phyloP scores from a whole-genome alignment of 2,113 vertebrate species.

The Cyprinodon variegatus region DNA sequence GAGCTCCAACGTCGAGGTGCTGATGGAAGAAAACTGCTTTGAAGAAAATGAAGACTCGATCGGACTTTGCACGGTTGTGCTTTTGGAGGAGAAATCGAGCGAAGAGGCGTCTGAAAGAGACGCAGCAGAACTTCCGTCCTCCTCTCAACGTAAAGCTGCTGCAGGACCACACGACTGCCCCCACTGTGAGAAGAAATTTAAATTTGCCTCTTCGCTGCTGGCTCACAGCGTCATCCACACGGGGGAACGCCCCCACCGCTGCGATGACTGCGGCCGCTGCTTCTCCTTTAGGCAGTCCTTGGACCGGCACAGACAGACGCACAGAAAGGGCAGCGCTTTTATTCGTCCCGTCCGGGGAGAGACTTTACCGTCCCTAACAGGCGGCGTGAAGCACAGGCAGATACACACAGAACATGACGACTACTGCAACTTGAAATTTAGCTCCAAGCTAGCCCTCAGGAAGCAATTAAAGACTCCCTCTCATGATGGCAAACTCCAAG shows the following conservation, averaged over 20 bases:
- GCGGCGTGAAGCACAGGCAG: constrained; percentile 50
- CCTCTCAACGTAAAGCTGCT: not conserved
- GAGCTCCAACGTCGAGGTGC: constrained; percentile 18
- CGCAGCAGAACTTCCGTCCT: not conserved
- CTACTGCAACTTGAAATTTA: constrained; percentile 51
- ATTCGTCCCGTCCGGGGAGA: constrained; percentile 46
- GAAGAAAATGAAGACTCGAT: constrained; percentile 11
- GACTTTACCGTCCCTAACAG: constrained; percentile 40
- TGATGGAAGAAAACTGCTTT: constrained; percentile 27
- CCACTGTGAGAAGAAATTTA: constrained; percentile 82
- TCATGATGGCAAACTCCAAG: constrained; percentile 2
- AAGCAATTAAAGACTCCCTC: constrained; percentile 64
- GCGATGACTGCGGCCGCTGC: constrained; percentile 64
- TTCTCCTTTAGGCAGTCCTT: constrained; percentile 77
- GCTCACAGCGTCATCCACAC: constrained; percentile 81
- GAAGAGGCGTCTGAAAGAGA: constrained; percentile 4
- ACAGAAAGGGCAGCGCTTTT: constrained; percentile 41
- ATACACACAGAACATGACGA: constrained; percentile 29
- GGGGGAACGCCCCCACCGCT: constrained; percentile 74
- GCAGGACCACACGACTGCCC: constrained; percentile 68
- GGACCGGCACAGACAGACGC: constrained; percentile 65
- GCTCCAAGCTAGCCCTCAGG: constrained; percentile 49
- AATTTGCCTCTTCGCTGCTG: constrained; percentile 82
- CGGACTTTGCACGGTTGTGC: not conserved
- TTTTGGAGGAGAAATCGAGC: not conserved